A percentile compares a stretch with the other conserved stretches of the same genome.
Evolutionary conservation across 2,888 invertebrate species (phyloP).

Genomic region (Ptycholaimellus sp.): DNA sequence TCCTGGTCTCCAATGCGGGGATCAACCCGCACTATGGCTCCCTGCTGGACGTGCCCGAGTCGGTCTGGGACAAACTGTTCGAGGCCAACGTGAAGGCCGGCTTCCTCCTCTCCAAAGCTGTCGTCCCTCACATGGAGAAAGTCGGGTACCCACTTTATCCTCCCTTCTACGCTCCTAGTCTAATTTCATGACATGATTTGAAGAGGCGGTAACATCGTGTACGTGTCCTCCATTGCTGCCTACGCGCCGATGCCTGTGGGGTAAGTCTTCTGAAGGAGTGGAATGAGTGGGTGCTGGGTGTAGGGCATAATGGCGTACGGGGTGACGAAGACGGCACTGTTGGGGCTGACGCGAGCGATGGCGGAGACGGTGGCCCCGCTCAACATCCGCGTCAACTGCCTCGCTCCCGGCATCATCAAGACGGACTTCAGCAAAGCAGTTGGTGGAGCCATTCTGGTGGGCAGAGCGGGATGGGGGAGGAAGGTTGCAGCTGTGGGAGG

Average conservation of each 20-base stretch:
- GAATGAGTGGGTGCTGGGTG: no score
- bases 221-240: constrained; percentile 19
- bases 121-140: constrained; percentile 50
- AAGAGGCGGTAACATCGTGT: constrained; percentile 15
- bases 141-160: constrained; percentile 30
- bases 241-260: constrained; percentile 10
- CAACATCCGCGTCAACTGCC: constrained; percentile 70
- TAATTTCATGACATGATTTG: not conserved
- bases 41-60: constrained; percentile 49
- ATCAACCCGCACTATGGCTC: constrained; percentile 59
- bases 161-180: not conserved
- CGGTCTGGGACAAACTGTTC: constrained; percentile 71
- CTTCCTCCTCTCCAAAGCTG: constrained; percentile 62
- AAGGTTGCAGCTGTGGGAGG: no score
- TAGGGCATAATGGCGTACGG: constrained; percentile 66
- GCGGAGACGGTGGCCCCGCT: constrained; percentile 48
- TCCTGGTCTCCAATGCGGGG: constrained; percentile 82
- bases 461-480: no score
- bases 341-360: constrained; percentile 59
- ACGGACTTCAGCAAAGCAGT: constrained; percentile 54
- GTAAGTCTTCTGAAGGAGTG: not conserved
- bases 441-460: constrained; percentile 3
- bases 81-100: constrained; percentile 75
- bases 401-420: constrained; percentile 70
- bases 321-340: constrained; percentile 68